phyloP scores from a whole-genome alignment of 2,797 vertebrate genomes.

The Falco columbarius region DNA sequence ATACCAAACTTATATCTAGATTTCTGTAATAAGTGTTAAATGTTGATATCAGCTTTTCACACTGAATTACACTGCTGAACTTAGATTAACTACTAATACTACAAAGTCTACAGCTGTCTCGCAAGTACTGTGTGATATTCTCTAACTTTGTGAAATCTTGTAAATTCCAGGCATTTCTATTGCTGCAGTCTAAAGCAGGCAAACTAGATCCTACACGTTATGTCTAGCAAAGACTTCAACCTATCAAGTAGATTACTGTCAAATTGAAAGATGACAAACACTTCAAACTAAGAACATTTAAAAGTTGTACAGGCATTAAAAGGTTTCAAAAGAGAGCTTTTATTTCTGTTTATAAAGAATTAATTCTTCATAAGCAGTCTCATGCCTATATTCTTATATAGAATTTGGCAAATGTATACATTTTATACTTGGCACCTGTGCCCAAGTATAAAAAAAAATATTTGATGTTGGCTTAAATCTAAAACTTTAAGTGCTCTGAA shows the following conservation, averaged over 20 bases:
- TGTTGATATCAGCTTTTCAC: not conserved
- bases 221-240: not conserved
- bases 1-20: not conserved
- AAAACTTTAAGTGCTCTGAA: not conserved
- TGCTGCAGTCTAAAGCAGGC: not conserved
- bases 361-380: not conserved
- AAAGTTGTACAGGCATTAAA: not conserved
- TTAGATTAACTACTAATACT: not conserved
- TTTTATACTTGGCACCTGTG: not conserved
- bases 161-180: not conserved
- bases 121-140: not conserved
- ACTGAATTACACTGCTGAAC: not conserved
- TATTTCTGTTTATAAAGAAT: not conserved
- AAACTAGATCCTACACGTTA: not conserved
- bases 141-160: not conserved
- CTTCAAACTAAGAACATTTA: not conserved
- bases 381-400: not conserved
- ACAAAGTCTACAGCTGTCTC: not conserved
- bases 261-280: not conserved
- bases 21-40: not conserved
- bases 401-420: not conserved
- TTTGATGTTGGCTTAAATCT: not conserved
- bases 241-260: not conserved
- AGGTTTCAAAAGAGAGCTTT: not conserved
- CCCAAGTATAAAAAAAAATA: too few relatives aligned